Evolutionary conservation across 2,888 invertebrate species (phyloP).

Genomic region (Drosophila atripex): DNA sequence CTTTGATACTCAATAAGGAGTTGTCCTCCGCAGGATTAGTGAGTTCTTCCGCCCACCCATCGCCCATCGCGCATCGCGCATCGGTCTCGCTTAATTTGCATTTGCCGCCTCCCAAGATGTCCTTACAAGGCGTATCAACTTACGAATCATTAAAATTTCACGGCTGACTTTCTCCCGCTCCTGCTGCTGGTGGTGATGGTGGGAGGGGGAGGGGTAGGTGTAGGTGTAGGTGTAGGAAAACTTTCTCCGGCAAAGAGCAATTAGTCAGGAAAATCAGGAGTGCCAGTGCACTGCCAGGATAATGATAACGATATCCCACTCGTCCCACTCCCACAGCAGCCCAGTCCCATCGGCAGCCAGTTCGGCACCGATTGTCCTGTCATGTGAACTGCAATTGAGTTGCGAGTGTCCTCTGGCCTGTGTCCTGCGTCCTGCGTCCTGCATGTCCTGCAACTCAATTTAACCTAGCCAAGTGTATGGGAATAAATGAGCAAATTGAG

Average conservation of each 20-base stretch:
- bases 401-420: constrained; percentile 8
- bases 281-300: constrained; percentile 19
- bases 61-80: not conserved
- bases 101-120: constrained; percentile 22
- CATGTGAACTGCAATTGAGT: constrained; percentile 36
- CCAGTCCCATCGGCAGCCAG: constrained; percentile 15
- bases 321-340: not conserved
- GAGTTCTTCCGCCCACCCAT: constrained; percentile 11
- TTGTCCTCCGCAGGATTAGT: constrained; percentile 58
- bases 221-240: no score
- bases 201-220: no score
- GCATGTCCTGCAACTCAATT: constrained; percentile 48
- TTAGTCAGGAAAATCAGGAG: constrained; percentile 46
- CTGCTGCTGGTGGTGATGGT: not conserved
- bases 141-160: constrained; percentile 78
- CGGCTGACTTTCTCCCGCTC: constrained; percentile 63
- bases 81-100: constrained; percentile 68
- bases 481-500: constrained; percentile 71
- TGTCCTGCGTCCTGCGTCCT: not conserved
- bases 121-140: constrained; percentile 77
- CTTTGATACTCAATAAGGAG: constrained; percentile 79
- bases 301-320: constrained; percentile 59
- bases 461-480: constrained; percentile 60
- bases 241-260: constrained; percentile 64
- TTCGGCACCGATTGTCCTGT: constrained; percentile 31